Evolutionary conservation across 1,140 invertebrate species (phyloP), one percentile per base, ranked within the genome.

Genomic region (Drosophila willistoni): DNA sequence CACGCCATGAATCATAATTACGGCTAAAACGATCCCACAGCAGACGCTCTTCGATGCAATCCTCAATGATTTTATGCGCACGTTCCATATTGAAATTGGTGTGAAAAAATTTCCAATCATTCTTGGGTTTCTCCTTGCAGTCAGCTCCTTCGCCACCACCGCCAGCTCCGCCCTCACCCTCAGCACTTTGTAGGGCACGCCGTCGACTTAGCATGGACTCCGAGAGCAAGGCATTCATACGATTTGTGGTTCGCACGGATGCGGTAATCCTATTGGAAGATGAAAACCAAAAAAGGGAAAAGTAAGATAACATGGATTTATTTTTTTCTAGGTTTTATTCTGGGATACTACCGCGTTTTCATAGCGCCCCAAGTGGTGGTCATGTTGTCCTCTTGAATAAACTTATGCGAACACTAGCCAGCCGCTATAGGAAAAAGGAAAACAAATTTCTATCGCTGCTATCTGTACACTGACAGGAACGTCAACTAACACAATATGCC

Each of bases 41-140:
- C 69, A 92, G 71, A 67, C 91, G 83, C 77, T 92, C 91, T 67
- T 92, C 91, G 51, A 92, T 92, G 67, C 86, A 86, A 59, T 83
- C 68, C 60, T 90, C 91, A 22, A 92, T 91, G 29, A 92, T 72
- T 76, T 92, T 92, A 19, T 81, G 79, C 54, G 85, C 86, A 71
- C 81, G 70, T 77, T 92, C 91, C 91, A 92, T 92, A 70, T 84
- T 92, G 65, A 92, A 92, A 78, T 92, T 91, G 66, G 85, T 92
- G 71, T 87, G 86, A 68, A 92, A 92, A 62, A 89, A 92, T 73
- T 90, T 73, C 83, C 86, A 89, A 72, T 92, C 90, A 68, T 81
- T 89, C 71, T 83, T 82, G 3, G 91, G 91, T 54, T 82, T 81
- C 81, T 89, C 78, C 64, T 92, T 85, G 10, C 70, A 61, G 14